Base-by-base conservation (phyloP, 2,888 invertebrate genomes). In the Cephus spinipes region DNA sequence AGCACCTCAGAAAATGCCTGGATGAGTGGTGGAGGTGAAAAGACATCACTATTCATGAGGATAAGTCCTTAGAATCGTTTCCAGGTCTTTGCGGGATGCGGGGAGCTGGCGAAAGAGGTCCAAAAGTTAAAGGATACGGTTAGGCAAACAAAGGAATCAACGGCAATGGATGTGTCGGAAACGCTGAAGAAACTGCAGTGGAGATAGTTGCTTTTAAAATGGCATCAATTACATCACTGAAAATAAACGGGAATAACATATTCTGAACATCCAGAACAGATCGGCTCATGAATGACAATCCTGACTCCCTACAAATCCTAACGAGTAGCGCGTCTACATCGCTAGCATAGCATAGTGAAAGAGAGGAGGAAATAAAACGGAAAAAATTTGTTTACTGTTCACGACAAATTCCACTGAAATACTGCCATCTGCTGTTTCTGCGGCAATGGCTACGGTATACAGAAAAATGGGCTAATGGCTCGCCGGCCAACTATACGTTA, bases 41-140 rank as follows among this genome's bases (percentile, higher is more conserved):
- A n/a, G 23, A 35, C 68, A 32, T 74, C 75, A 74, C 77, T 77
- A 75, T 77, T 75, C 77, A 76, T 76, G 78, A 78, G 55, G 68
- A 75, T 76, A 78, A 33, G 69, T 76, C 76, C 69, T 73, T 75
- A 73, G 73, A 76, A 78, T 68, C 75, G 73, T 73, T 78, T 68
- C 75, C 12, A 11, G 40, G 33, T n/a, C 23, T 12, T 74, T 23
- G 74, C 6, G 3, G 23, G n/a, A 23, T 12, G 68, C 30, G 55
- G 69, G 68, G 73, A 15, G 73, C 32, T 40, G 31, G 15, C n/a
- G 23, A 55, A 23, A 6, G 40, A 55, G 2, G 6, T 55, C 0
- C 9, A n/a, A 23, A 55, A 23, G 40, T 55, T 23, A 55, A 55
- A 55, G 40, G 23, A 6, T 2, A 23, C 40, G 23, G 1, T 55